phyloP scores from a whole-genome alignment of 2,888 invertebrate species.

The Drosophila lutescens region DNA sequence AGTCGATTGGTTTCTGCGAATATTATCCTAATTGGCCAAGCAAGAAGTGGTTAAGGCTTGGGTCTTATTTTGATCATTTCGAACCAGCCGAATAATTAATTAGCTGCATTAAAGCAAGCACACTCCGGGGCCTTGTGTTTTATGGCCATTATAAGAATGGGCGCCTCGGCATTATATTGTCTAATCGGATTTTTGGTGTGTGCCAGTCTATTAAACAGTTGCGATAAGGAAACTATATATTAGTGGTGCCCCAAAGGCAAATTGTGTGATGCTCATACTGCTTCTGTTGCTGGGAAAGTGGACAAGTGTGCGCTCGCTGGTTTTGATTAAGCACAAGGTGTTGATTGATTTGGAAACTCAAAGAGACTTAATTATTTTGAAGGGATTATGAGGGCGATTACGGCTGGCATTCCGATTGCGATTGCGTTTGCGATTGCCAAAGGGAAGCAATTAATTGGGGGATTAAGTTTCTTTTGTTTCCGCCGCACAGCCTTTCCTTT shows the following conservation, averaged over 20 bases:
- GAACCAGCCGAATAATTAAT: slow-evolving; percentile 50
- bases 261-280: neutral
- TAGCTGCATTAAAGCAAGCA: slow-evolving; percentile 48
- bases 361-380: slow-evolving; percentile 46
- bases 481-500: slow-evolving; percentile 1
- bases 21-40: slow-evolving; percentile 34
- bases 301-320: slow-evolving; percentile 34
- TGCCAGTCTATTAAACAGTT: slow-evolving; percentile 24
- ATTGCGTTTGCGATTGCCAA: slow-evolving; percentile 6
- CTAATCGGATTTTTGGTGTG: slow-evolving; percentile 39
- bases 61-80: slow-evolving; percentile 44
- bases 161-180: slow-evolving; percentile 19
- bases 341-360: slow-evolving; percentile 51
- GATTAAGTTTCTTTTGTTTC: slow-evolving; percentile 34
- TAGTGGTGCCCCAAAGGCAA: neutral
- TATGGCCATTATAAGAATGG: slow-evolving; percentile 43
- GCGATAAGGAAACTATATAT: slow-evolving; percentile 14
- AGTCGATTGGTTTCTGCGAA: slow-evolving; percentile 46
- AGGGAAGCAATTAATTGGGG: slow-evolving; percentile 36
- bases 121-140: slow-evolving; percentile 44
- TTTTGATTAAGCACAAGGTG: slow-evolving; percentile 42
- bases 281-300: slow-evolving; percentile 18
- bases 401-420: slow-evolving; percentile 16
- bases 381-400: slow-evolving; percentile 41
- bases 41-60: slow-evolving; percentile 11